Evolutionary conservation across 1,140 invertebrate species (phyloP), one percentile per base, ranked within the genome.

Genomic region (Pissodes strobi): DNA sequence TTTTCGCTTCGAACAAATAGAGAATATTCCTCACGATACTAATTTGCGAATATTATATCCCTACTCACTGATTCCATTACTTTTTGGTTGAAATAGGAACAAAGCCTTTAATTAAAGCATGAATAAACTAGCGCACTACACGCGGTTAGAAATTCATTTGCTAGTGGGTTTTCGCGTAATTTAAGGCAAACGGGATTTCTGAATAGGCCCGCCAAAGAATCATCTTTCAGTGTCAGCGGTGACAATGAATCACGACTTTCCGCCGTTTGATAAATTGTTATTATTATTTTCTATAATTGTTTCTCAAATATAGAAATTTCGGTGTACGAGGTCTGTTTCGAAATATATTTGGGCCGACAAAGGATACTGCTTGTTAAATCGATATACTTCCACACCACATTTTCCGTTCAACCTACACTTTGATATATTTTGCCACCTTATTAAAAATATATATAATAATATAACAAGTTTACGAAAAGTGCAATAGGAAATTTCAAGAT

Each of bases 31-130:
- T 45, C 46, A 37, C 21, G 46, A 19, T 23, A 49, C 46, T 49
- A 49, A 25, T 49, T 22, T 10, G 22, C 46, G 46, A 49, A 49
- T 49, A 49, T 49, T 23, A 49, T 49, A 49, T 22, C 46, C 46
- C 46, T 49, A 18, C 21, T 18, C 17, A 9, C 12, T 45, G 13
- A 49, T 59, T 59, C 43, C 22, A 59, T 59, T 59, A 37, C 2
- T 59, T 59, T 59, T 59, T 46, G 22, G 55, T 12, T 9, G 21
- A 30, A 34, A n/a, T 18, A 22, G 18, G 58, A 61, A 52, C 58
- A 61, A 52, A 21, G 58, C 23, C 45, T 51, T 61, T 61, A 61
- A 61, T 61, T 61, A 61, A 61, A 61, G 22, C 58, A 61, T 61
- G 45, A 61, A 61, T 61, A 61, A 61, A 61, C 58, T 61, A 61